Conservation (phyloP, 2,797 vertebrate genomes). For the Chrysocyon brachyurus region DNA sequence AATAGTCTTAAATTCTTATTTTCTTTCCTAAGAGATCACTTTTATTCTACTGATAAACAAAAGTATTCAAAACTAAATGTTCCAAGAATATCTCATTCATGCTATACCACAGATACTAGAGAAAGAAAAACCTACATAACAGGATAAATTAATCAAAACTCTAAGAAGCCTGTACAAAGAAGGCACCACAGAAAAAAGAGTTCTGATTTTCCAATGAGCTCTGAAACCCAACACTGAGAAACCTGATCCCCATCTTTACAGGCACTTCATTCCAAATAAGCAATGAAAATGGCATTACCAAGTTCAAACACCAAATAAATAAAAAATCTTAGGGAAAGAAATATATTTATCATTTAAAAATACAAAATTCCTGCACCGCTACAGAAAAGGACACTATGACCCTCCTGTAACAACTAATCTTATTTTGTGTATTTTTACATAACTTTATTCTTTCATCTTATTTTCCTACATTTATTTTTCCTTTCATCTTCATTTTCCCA, state of each 20-base stretch:
- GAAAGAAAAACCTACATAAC: not conserved
- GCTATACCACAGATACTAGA: not conserved
- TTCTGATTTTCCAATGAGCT: constrained; percentile 8
- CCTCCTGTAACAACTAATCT: not conserved
- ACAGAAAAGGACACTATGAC: not conserved
- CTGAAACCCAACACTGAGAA: constrained; percentile 27
- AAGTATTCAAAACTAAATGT: constrained; percentile 12
- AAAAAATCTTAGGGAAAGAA: not conserved
- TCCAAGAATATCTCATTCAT: constrained; percentile 29
- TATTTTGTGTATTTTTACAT: not conserved
- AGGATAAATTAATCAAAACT: constrained; percentile 36
- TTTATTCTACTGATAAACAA: not conserved
- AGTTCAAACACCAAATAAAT: not conserved
- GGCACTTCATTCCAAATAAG: not conserved
- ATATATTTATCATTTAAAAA: not conserved
- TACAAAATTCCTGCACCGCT: not conserved
- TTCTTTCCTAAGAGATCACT: not conserved
- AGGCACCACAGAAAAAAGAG: not conserved
- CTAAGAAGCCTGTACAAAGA: not conserved
- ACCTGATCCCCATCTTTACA: not conserved
- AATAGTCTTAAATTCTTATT: constrained; percentile 11
- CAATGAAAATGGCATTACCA: not conserved
- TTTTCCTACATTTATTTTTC: not conserved
- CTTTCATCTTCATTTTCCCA: not conserved
- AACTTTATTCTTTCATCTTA: not conserved